Evolutionary conservation across 64 coral and sea anemone species (phyloP), one percentile per base, ranked within the genome.

Genomic region (Pocillopora verrucosa): DNA sequence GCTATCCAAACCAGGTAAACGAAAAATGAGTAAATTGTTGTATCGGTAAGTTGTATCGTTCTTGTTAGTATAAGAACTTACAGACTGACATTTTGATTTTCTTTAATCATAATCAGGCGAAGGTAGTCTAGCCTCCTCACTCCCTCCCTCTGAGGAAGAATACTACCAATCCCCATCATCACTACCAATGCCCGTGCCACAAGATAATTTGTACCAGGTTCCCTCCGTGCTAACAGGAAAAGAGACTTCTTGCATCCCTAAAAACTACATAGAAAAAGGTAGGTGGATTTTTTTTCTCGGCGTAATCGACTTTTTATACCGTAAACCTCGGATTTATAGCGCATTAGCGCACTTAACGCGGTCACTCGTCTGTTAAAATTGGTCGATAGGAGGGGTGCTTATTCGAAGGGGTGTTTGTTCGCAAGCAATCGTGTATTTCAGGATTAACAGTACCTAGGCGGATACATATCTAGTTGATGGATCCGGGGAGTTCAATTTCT

Each of bases 261-360:
- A 68, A 81, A 84, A 90, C 41, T 93, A 93, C 61, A 25, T 96
- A 41, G 94, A 96, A 78, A 96, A 88, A 76, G 94, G 94, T 96
- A 84, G 82, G 80, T 58, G 61, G 9, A 4, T 70, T 0, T n/a
- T 70, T 70, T 25, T 24, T 70, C 0, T 30, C 30, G 67, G 20
- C 25, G 16, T 63, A 63, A 51, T 51, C 41, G 7, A 3, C 41
- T 51, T 51, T 51, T 51, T 51, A 51, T 51, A 51, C 41, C 41
- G 3, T 51, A 4, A 51, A 51, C 41, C 41, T 51, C 41, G 41
- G 7, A 51, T 51, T 51, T 4, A 51, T 51, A 51, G 41, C 41
- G 41, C 41, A 51, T 4, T 51, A 51, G 7, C 41, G 41, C 3
- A 51, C 7, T 51, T 7, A 51, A 51, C 41, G 41, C 7, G 41